These are phyloP conservation scores for Aelia acuminata DNA, from an alignment of 2,888 invertebrate species.

Conservation along the genomic window DNA sequence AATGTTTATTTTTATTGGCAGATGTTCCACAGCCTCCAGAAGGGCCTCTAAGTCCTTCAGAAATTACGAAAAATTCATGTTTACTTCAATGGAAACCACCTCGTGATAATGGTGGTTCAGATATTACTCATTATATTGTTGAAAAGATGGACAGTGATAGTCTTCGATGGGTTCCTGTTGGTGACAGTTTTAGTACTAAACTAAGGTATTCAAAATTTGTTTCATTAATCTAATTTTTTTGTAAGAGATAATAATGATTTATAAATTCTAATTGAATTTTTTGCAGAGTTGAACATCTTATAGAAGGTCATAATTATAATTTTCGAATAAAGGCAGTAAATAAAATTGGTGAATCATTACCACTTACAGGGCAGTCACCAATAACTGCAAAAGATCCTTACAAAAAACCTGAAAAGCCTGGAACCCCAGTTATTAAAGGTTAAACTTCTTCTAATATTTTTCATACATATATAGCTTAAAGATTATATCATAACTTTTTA, in stretches of 20 bases:
- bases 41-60: constrained; percentile 89
- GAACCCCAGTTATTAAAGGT: constrained; percentile 85
- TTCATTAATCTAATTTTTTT: not conserved
- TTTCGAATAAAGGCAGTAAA: constrained; percentile 95
- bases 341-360: constrained; percentile 91
- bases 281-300: constrained; percentile 84
- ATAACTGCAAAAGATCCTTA: constrained; percentile 96
- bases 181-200: constrained; percentile 85
- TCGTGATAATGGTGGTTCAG: constrained; percentile 93
- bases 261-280: constrained; percentile 17
- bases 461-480: not conserved
- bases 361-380: constrained; percentile 83
- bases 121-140: constrained; percentile 90
- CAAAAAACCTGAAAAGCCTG: constrained; percentile 91
- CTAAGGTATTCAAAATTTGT: constrained; percentile 70
- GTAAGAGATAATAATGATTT: not conserved
- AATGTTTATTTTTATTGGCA: constrained; percentile 64
- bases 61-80: constrained; percentile 90
- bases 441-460: constrained; percentile 44
- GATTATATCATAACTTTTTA: constrained; percentile 50
- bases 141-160: constrained; percentile 97
- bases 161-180: constrained; percentile 94
- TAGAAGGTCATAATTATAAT: constrained; percentile 95
- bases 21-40: constrained; percentile 91
- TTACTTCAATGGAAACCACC: constrained; percentile 90